Evolutionary conservation across 2,113 vertebrate species (phyloP).

Genomic region (Platysteira castanea): DNA sequence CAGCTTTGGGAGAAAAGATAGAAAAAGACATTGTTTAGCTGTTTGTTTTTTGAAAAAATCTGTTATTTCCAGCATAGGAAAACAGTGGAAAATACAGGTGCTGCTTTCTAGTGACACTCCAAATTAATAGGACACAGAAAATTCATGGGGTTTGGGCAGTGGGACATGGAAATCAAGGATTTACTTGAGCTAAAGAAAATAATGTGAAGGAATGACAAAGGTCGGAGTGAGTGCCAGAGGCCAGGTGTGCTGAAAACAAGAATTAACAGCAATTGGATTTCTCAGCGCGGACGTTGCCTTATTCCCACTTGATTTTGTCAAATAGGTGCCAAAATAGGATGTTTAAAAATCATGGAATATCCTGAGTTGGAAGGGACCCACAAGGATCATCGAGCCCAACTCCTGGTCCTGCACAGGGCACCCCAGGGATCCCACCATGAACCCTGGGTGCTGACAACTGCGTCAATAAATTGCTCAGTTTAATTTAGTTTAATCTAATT

Average conservation of each 20-base stretch:
- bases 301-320: not conserved
- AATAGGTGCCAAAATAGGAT: not conserved
- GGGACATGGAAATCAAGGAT: not conserved
- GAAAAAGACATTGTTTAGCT: not conserved
- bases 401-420: not conserved
- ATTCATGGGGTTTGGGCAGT: not conserved
- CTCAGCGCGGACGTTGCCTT: accelerated
- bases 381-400: not conserved
- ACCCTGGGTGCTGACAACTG: not conserved
- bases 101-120: not conserved
- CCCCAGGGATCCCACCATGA: not conserved
- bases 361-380: not conserved
- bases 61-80: not conserved
- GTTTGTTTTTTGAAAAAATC: not conserved
- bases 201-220: not conserved
- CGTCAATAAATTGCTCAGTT: not conserved
- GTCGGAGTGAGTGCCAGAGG: not conserved
- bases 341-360: not conserved
- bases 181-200: not conserved
- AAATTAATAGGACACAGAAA: not conserved
- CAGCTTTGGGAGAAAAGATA: not conserved
- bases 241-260: not conserved
- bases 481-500: not conserved
- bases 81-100: not conserved
- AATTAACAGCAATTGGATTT: not conserved